Conservation (phyloP, 1,140 invertebrate genomes). For the Bicyclus anynana region DNA sequence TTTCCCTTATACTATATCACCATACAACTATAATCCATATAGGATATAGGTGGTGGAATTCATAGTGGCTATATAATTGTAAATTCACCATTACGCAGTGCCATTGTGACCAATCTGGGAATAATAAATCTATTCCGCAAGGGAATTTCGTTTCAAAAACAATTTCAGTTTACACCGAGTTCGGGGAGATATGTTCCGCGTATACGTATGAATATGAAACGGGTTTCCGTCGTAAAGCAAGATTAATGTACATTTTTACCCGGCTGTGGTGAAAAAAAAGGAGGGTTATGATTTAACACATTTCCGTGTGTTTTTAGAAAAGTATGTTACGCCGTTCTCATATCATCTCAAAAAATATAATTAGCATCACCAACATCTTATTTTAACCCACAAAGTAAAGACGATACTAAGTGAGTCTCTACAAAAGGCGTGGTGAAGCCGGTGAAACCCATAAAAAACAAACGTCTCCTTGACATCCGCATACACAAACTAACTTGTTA, state of each 20-base stretch:
- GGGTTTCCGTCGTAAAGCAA: neutral
- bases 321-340: too few relatives aligned
- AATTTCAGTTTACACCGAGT: neutral
- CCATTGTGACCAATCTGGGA: neutral
- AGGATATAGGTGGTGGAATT: neutral
- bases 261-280: neutral
- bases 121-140: neutral
- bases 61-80: neutral
- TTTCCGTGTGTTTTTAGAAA: too few relatives aligned
- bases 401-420: too few relatives aligned
- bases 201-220: conserved; percentile 1
- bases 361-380: too few relatives aligned
- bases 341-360: too few relatives aligned
- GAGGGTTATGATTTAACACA: neutral
- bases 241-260: neutral
- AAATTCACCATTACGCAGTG: neutral
- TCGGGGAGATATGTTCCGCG: neutral
- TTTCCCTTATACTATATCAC: too few relatives aligned
- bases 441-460: too few relatives aligned
- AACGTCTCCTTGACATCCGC: too few relatives aligned
- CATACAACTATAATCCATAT: too few relatives aligned
- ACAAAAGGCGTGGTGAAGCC: too few relatives aligned
- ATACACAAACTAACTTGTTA: too few relatives aligned
- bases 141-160: neutral
- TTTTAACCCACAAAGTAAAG: too few relatives aligned